Evolutionary conservation across 2,888 invertebrate species (phyloP), one percentile per base, ranked within the genome.

Genomic region (Oxytorus armatus): DNA sequence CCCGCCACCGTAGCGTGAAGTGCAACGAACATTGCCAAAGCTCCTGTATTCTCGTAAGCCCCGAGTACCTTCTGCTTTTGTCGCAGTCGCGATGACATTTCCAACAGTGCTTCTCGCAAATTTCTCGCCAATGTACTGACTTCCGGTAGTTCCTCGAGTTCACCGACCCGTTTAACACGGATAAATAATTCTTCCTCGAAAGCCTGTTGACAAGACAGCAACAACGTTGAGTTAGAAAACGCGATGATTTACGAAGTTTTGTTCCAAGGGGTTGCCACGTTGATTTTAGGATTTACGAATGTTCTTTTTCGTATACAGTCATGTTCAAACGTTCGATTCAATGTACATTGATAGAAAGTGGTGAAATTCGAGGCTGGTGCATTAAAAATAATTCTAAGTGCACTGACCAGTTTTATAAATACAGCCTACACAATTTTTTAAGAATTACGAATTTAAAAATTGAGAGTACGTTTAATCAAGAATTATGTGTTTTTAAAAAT

Each of bases 61-160:
- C 86, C 83, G 87, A 88, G 86, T 92, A 92, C 92, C 92, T 92
- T 90, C 89, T 91, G 90, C 89, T 88, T 89, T 85, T 87, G 85
- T 82, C 85, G 85, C 73, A 92, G 84, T 65, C 86, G 87, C 70
- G 82, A 85, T 57, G 86, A 82, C 80, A 89, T 84, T 47, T 90
- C 89, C 84, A 88, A 61, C 63, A 92, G 80, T 44, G 89, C 89
- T 70, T 87, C 86, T 82, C 88, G 90, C 79, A 92, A 76, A 61
- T 83, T 87, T 55, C 77, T 88, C 53, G 91, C 91, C 81, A 90
- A 82, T 44, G 65, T 83, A 77, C 86, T 85, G 29, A 92, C 87
- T 85, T 91, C 92, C 53, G 89, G 87, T 82, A 91, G 79, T 36
- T 87, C 77, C 77, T 90, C 91, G 77, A 91, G 85, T 77, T 90